A percentile compares a stretch with the other conserved stretches of the same genome.
Evolutionary conservation across 2,797 vertebrate species (phyloP).

Genomic region (Hydrolagus colliei): DNA sequence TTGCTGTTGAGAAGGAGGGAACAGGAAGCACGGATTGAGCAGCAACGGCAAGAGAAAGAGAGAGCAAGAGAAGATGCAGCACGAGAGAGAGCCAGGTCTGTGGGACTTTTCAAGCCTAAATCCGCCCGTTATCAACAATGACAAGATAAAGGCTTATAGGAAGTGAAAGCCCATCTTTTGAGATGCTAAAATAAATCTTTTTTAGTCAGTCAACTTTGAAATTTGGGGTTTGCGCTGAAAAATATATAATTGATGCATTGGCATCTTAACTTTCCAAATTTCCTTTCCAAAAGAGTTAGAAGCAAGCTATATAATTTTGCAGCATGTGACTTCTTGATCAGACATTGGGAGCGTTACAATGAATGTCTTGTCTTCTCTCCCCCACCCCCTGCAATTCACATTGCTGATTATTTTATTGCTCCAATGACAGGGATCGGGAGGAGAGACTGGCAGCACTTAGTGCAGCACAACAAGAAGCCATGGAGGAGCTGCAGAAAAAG

Average conservation of each 20-base stretch:
- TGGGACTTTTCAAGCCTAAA: background rate
- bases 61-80: slow-evolving; percentile 90
- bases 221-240: no score
- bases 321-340: no score
- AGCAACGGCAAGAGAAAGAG: slow-evolving; percentile 91
- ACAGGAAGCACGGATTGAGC: slow-evolving; percentile 90
- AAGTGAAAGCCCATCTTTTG: no score
- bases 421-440: slow-evolving; percentile 74
- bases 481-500: slow-evolving; percentile 98
- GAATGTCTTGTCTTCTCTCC: no score
- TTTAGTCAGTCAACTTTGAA: no score
- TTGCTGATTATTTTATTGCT: background rate
- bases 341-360: no score
- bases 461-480: slow-evolving; percentile 92
- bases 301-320: no score
- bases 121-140: background rate
- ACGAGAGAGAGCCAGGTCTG: slow-evolving; percentile 86
- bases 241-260: no score
- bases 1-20: slow-evolving; percentile 80
- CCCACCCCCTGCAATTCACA: no score
- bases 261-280: no score
- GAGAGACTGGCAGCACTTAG: slow-evolving; percentile 90
- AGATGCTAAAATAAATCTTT: no score
- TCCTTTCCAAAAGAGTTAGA: no score
- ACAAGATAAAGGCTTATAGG: background rate